Percentiles rank a stretch among this genome's conserved stretches.
Conservation (phyloP, 2,797 vertebrate species). For the Thunnus albacares region DNA sequence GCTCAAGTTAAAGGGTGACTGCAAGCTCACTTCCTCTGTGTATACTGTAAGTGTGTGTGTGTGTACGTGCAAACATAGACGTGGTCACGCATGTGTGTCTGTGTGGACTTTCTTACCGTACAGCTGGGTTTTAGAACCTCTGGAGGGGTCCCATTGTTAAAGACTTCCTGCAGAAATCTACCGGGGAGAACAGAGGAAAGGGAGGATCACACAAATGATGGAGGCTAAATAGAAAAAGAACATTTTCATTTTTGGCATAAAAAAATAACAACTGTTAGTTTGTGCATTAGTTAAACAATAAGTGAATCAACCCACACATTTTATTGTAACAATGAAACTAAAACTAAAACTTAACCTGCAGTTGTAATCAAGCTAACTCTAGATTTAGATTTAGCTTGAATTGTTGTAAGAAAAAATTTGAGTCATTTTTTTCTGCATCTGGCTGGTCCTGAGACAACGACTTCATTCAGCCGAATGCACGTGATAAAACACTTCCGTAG, state of each 20-base stretch:
- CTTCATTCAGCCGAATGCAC: slow-evolving; percentile 36
- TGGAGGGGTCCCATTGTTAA: slow-evolving; percentile 79
- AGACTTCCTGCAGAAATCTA: slow-evolving; percentile 77
- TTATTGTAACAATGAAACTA: neutral
- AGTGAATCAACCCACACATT: neutral
- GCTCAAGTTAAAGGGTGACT: slow-evolving; percentile 19
- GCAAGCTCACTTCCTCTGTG: slow-evolving; percentile 13
- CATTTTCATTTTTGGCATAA: slow-evolving; percentile 28
- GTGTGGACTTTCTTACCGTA: slow-evolving; percentile 33
- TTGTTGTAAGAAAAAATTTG: neutral
- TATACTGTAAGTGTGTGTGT: slow-evolving; percentile 8
- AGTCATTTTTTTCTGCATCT: slow-evolving; percentile 29
- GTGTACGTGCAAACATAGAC: slow-evolving; percentile 30
- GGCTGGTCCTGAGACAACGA: slow-evolving; percentile 35
- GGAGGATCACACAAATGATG: slow-evolving; percentile 69
- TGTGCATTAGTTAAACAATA: neutral
- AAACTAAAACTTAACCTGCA: neutral
- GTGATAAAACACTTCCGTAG: slow-evolving; percentile 36
- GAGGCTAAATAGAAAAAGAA: slow-evolving; percentile 41
- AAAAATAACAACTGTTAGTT: neutral
- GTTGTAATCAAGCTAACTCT: neutral
- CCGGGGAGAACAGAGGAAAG: slow-evolving; percentile 73
- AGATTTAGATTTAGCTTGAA: neutral
- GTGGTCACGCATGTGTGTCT: slow-evolving; percentile 36
- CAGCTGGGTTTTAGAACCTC: slow-evolving; percentile 63